Conservation (phyloP, 2,113 vertebrate species). For the Aepyceros melampus region DNA sequence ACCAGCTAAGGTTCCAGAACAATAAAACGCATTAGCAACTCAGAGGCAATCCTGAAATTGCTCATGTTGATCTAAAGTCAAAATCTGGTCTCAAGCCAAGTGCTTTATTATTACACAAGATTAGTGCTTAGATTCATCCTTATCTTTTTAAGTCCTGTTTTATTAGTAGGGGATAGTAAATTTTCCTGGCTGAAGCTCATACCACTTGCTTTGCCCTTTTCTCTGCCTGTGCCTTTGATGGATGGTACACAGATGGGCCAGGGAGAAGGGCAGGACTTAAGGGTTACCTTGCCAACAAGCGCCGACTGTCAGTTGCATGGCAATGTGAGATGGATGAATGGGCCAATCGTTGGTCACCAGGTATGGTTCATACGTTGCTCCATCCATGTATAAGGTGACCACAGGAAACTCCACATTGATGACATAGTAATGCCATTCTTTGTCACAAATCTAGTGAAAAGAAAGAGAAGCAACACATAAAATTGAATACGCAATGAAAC, state of each 20-base stretch:
- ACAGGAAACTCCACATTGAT: slow-evolving; percentile 96
- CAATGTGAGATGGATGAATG: slow-evolving; percentile 96
- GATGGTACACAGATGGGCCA: accelerated
- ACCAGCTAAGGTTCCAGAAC: neutral
- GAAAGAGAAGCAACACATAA: slow-evolving; percentile 53
- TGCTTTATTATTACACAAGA: neutral
- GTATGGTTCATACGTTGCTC: slow-evolving; percentile 95
- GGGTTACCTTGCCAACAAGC: slow-evolving; percentile 98
- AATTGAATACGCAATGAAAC: neutral
- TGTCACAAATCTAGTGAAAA: slow-evolving; percentile 94
- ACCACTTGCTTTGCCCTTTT: neutral
- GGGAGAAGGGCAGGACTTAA: neutral
- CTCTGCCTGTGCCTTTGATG: neutral
- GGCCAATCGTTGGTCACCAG: slow-evolving; percentile 99
- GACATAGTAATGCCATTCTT: slow-evolving; percentile 99
- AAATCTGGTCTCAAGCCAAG: neutral
- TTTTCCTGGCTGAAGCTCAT: neutral
- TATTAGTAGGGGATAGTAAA: neutral
- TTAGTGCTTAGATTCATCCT: neutral
- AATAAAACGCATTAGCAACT: neutral
- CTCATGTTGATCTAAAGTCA: neutral
- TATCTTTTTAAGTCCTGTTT: neutral
- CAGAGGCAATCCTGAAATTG: neutral
- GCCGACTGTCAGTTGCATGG: slow-evolving; percentile 95
- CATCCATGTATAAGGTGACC: slow-evolving; percentile 95